Base-by-base conservation (phyloP, 2,888 invertebrate species). In the Altica lythri region DNA sequence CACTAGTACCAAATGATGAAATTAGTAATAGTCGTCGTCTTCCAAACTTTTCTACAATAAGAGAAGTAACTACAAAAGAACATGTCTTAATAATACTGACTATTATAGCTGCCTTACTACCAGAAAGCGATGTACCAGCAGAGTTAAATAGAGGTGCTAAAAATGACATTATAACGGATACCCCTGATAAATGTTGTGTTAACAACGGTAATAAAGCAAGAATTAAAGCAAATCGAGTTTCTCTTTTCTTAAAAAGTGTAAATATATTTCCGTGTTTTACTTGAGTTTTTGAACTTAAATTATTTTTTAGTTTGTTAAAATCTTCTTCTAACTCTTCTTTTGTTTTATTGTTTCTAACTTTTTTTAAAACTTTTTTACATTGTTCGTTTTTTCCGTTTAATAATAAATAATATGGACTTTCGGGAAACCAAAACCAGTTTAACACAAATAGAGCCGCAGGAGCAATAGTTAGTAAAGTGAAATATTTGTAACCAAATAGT, bases 11-110 rank as follows among this genome's bases (percentile, higher is more conserved):
- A 30, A 81, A 70, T 0, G 86, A 83, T 0, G 90, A 90, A 18
- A 84, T 73, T 1, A 90, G 73, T 0, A 92, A 79, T 30, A 92
- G 79, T 0, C 85, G 72, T 45, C 85, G 81, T 25, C 91, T 78
- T 0, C 92, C 92, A 18, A 86, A 79, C 38, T 83, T 79, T 75
- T 91, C 92, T 49, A 88, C 90, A 18, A 90, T 80, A 10, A 86
- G 66, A 0, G 89, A 88, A 0, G 89, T 87, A 10, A 86, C 77
- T 79, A 0, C 88, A 85, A 72, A 86, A 84, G 30, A 30, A 1
- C 84, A 68, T n/a, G 86, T 87, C 75, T 92, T 91, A 1, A 91
- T 88, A 0, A 84, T 76, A 0, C 89, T 90, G 1, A 92, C 85
- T 19, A 89, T 81, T 54, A 92, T 88, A 13, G 90, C 83, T 9